Evolutionary conservation across 2,888 invertebrate species (phyloP), one percentile per base, ranked within the genome.

Genomic region (Melanostoma scalare): DNA sequence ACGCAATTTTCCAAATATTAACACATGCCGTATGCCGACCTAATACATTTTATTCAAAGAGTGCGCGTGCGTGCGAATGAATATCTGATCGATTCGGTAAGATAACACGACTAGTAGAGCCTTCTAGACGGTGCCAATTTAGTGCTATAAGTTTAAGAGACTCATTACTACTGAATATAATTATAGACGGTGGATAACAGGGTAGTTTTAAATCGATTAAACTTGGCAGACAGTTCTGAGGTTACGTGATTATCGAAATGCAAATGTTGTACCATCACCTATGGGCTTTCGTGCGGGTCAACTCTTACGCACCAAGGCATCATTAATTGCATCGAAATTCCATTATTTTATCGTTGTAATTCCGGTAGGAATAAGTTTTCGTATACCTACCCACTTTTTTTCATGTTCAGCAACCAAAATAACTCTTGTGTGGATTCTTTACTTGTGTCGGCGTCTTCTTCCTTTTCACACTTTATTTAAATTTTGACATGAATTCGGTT

Each of bases 1-100:
- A 90, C 89, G 90, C 90, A 89, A 90, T 90, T 90, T 90, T 89
- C 88, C 89, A 90, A 90, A 84, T 84, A 84, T 84, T 79, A 84
- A 71, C 84, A 61, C 84, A 84, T 20, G 36, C 35, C 6, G 33
- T 78, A 84, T 20, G 36, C 35, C 6, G 33, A 20, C 73, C 20
- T 20, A 38, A 74, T 74, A 63, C 63, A 68, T 68, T 44, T 60
- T 33, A 52, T 60, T 60, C 53, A 60, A 65, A 67, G 68, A 73
- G 63, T 82, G 69, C 82, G 75, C 84, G 84, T 84, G 79, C 84
- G 84, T 79, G 84, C 71, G 35, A 74, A 68, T n/a, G 50, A 72
- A 61, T 74, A 79, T 75, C 79, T 40, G 84, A 84, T 84, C 74
- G 74, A 71, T 71, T 42, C 61, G 69, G 48, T 46, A 20, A 71